These are phyloP conservation scores for Helicolenus hilgendorfi DNA, from an alignment of 2,797 vertebrate genomes.

Conservation along the genomic window DNA sequence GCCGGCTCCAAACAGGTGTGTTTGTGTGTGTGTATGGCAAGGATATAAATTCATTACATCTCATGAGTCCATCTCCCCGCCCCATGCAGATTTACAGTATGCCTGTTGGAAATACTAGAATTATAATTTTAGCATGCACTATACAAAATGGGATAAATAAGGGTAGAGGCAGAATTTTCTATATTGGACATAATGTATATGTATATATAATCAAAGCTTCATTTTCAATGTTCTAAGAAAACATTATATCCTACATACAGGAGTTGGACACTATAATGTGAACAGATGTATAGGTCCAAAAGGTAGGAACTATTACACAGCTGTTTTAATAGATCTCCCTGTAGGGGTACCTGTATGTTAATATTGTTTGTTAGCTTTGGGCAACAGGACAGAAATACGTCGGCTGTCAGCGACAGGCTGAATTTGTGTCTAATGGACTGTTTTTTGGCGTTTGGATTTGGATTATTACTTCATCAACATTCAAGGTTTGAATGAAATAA, in stretches of 20 bases:
- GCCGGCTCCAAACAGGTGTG: conserved; percentile 4
- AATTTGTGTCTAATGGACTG: neutral
- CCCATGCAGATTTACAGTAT: neutral
- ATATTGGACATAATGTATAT: neutral
- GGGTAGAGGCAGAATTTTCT: neutral
- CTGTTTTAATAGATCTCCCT: neutral
- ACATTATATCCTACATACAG: neutral
- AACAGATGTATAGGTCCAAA: neutral
- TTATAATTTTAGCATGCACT: neutral
- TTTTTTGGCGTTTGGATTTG: neutral
- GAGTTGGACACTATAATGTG: neutral
- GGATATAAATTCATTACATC: conserved; percentile 24
- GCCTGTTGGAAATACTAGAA: neutral
- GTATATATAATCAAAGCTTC: neutral
- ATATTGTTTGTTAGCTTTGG: neutral
- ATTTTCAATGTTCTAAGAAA: neutral
- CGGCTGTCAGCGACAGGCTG: neutral
- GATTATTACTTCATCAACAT: neutral
- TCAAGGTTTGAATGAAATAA: neutral
- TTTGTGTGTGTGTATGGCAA: neutral
- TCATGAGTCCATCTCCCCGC: neutral
- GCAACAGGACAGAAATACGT: neutral
- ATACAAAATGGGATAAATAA: neutral
- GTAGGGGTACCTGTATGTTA: neutral
- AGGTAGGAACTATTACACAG: neutral